phyloP scores from a whole-genome alignment of 2,888 invertebrate genomes.

The Cyaniris semiargus region DNA sequence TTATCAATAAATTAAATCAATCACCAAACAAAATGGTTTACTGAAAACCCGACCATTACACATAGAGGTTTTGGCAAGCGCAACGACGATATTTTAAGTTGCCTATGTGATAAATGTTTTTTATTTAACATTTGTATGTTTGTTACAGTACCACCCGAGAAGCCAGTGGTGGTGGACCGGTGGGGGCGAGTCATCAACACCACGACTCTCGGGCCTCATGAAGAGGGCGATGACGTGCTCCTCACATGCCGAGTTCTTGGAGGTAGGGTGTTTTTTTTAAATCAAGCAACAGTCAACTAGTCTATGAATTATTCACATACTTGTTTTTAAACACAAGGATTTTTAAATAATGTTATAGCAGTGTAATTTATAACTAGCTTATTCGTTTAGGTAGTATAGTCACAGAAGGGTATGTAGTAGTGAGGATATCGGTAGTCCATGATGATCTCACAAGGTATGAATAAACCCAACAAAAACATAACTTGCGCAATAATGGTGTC shows the following conservation, averaged over 20 bases:
- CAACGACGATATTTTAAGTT: not conserved
- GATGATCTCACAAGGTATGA: not conserved
- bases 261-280: conserved; percentile 82
- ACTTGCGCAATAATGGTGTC: conserved; percentile 18
- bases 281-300: no score
- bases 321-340: not conserved
- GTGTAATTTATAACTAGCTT: no score
- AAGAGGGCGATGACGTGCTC: conserved; percentile 91
- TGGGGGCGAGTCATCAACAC: conserved; percentile 91
- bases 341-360: no score
- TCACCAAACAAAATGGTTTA: no score
- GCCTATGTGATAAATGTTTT: not conserved
- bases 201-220: conserved; percentile 89
- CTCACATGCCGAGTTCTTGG: conserved; percentile 93
- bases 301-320: not conserved
- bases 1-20: no score
- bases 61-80: no score
- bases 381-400: no score
- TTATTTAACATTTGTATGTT: not conserved
- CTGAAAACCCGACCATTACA: no score
- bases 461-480: conserved; percentile 4
- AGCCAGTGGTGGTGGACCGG: conserved; percentile 90
- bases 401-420: no score
- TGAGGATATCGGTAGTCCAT: not conserved
- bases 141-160: conserved; percentile 90